Conservation (phyloP, 2,888 invertebrate genomes). For the Venustoraphidia nigricollis region DNA sequence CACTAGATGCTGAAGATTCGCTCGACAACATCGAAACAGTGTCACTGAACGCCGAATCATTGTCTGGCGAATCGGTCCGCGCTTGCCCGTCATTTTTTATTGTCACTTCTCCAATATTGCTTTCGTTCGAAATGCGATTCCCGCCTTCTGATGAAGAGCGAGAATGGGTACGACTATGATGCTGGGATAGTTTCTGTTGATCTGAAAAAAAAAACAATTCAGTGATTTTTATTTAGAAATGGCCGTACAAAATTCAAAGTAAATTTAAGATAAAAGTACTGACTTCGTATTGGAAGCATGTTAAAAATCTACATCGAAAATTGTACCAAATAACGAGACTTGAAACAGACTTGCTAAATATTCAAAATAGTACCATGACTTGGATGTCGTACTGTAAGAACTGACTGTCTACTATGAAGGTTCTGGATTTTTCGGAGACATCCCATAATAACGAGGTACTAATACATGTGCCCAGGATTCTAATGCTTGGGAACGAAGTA, state of each 20-base stretch:
- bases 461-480: too few relatives aligned
- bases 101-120: slow-evolving; percentile 22
- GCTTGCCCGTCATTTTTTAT: slow-evolving; percentile 25
- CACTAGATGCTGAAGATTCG: slow-evolving; percentile 87
- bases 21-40: slow-evolving; percentile 86
- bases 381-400: too few relatives aligned
- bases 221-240: neutral
- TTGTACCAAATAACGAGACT: too few relatives aligned
- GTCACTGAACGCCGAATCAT: slow-evolving; percentile 97
- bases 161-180: slow-evolving; percentile 25
- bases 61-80: slow-evolving; percentile 90
- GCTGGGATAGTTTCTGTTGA: slow-evolving; percentile 21
- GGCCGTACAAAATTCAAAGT: neutral
- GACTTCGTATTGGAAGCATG: too few relatives aligned
- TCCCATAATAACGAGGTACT: too few relatives aligned
- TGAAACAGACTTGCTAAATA: too few relatives aligned
- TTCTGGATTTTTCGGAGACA: too few relatives aligned
- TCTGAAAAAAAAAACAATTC: slow-evolving; percentile 16
- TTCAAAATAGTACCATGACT: too few relatives aligned
- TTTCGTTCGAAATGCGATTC: slow-evolving; percentile 24
- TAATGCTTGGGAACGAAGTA: too few relatives aligned
- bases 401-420: too few relatives aligned
- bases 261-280: neutral
- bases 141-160: slow-evolving; percentile 29
- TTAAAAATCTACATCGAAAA: neutral